These are phyloP conservation scores for Brachynemurus nebulosus DNA, from an alignment of 2,888 invertebrate genomes.

Conservation along the genomic window DNA sequence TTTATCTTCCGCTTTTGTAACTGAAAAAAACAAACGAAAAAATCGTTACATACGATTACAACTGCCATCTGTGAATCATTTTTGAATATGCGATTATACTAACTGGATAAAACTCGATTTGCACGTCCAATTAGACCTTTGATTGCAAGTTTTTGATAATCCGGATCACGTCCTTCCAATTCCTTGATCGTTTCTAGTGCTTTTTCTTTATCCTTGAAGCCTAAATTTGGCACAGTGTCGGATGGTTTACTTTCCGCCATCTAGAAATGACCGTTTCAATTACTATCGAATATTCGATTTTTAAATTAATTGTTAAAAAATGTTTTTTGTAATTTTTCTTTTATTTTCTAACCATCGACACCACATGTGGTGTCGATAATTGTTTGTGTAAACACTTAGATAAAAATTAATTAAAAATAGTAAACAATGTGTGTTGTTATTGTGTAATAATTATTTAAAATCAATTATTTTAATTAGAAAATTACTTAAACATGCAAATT, in stretches of 20 bases:
- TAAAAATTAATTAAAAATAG: too few species aligned
- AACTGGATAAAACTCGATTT: constrained; percentile 52
- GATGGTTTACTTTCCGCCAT: constrained; percentile 8
- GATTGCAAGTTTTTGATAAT: constrained; percentile 60
- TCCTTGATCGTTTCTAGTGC: constrained; percentile 52
- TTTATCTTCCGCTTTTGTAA: constrained; percentile 64
- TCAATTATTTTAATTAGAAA: too few species aligned
- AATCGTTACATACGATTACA: neutral
- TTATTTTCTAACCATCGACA: too few species aligned
- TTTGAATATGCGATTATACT: constrained; percentile 19
- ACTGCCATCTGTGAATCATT: neutral
- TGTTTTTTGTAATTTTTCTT: too few species aligned
- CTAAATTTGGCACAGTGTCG: constrained; percentile 57
- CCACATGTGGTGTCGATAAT: too few species aligned
- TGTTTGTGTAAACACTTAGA: too few species aligned
- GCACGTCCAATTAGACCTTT: constrained; percentile 57
- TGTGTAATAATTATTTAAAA: too few species aligned
- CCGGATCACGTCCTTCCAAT: constrained; percentile 59
- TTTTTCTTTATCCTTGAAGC: constrained; percentile 65
- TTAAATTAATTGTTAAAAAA: too few species aligned
- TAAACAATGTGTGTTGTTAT: too few species aligned
- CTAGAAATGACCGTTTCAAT: too few species aligned
- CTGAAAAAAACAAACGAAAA: constrained; percentile 27
- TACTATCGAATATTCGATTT: too few species aligned
- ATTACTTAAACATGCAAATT: too few species aligned